Evolutionary conservation across 2,888 invertebrate species (phyloP).

Genomic region (Caenorhabditis zanzibari): DNA sequence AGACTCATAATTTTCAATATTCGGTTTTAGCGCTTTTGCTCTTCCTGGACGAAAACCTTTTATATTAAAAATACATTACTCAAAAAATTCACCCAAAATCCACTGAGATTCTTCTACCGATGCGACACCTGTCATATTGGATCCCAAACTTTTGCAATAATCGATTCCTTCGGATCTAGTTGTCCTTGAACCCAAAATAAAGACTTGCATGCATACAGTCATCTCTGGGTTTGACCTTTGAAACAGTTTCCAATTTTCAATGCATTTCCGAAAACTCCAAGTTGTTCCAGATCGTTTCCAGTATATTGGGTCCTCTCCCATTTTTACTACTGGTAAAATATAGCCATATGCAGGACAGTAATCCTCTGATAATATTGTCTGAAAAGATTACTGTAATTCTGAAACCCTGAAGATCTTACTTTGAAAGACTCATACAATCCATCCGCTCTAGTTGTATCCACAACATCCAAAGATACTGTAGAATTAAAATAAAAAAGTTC

Average conservation of each 20-base stretch:
- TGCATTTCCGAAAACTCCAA: background rate
- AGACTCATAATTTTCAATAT: background rate
- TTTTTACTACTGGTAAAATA: background rate
- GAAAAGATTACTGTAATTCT: background rate
- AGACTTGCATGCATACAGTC: slow-evolving; percentile 8
- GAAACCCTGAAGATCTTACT: background rate
- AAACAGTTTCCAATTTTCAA: slow-evolving; percentile 15
- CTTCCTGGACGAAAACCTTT: too few relatives aligned
- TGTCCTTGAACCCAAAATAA: too few relatives aligned
- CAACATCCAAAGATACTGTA: background rate
- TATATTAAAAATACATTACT: too few relatives aligned
- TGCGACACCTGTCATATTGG: background rate
- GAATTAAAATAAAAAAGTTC: background rate
- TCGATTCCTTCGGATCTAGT: background rate
- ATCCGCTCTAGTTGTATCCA: background rate
- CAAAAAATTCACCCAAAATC: background rate
- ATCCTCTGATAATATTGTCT: background rate
- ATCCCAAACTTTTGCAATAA: background rate
- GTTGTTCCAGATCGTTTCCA: background rate
- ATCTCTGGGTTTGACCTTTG: background rate
- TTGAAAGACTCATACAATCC: slow-evolving; percentile 5
- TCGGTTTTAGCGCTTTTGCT: too few relatives aligned
- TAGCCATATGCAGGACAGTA: background rate
- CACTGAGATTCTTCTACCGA: background rate
- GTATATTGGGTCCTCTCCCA: background rate